phyloP scores from a whole-genome alignment of 2,113 vertebrate genomes.

The Naja naja region DNA sequence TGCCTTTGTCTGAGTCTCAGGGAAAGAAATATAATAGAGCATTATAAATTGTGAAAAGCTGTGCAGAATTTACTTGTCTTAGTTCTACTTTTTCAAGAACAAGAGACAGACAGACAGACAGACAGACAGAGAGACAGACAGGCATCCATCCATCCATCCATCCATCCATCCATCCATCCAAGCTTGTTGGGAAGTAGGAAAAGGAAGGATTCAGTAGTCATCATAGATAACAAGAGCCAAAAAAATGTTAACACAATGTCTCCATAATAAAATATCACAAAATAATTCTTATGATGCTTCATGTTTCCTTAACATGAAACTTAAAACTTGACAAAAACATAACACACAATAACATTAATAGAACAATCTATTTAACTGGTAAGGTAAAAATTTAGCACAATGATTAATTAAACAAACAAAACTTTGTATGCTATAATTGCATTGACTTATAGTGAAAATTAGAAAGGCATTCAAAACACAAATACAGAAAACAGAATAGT shows the following conservation, averaged over 20 bases:
- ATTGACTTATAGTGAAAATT: neutral
- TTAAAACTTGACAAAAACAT: neutral
- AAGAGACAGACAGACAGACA: neutral
- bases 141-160: neutral
- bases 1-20: neutral
- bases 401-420: slow-evolving; percentile 6
- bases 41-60: neutral
- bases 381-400: neutral
- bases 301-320: slow-evolving; percentile 3
- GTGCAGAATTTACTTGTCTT: neutral
- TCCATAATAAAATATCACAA: neutral
- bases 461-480: neutral
- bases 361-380: neutral
- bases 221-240: neutral
- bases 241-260: neutral
- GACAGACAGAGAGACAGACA: neutral
- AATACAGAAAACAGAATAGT: neutral
- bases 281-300: neutral
- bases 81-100: neutral
- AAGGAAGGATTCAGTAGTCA: neutral
- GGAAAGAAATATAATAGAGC: neutral
- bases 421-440: neutral
- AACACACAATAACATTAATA: neutral
- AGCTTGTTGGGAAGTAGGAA: neutral
- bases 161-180: neutral